A percentile compares a stretch with the other conserved stretches of the same genome.
phyloP scores from a whole-genome alignment of 2,888 invertebrate genomes.

The Pimpla rufipes region DNA sequence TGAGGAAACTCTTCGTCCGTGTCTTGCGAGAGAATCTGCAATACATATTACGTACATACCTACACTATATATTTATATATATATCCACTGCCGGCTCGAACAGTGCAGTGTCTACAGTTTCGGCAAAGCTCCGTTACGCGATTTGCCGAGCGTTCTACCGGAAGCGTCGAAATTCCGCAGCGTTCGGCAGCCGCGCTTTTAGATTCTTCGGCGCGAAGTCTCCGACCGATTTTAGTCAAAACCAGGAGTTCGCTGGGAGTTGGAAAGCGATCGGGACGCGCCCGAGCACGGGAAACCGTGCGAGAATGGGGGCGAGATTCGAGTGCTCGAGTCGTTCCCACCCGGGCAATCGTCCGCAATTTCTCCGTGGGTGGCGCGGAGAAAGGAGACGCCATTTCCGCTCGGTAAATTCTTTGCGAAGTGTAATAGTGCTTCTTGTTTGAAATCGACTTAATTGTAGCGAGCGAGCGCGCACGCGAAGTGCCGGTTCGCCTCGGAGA shows the following conservation, averaged over 20 bases:
- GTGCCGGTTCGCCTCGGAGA: not conserved
- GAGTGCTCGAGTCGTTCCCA: not conserved
- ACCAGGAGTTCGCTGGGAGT: conserved; percentile 11
- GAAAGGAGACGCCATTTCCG: conserved; percentile 14
- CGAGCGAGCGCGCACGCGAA: conserved; percentile 4
- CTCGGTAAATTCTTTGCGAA: conserved; percentile 40
- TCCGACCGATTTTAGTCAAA: conserved; percentile 4
- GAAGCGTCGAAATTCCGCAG: conserved; percentile 10
- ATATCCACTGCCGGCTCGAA: not conserved
- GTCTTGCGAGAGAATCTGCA: not conserved
- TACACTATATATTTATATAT: not conserved
- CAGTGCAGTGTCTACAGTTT: conserved; percentile 16
- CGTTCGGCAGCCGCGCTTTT: not conserved
- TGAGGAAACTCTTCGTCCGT: conserved; percentile 9
- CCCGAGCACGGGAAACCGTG: not conserved
- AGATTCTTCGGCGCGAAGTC: not conserved
- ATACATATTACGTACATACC: no score
- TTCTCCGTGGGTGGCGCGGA: not conserved
- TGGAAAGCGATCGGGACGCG: conserved; percentile 14
- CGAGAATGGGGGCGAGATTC: not conserved
- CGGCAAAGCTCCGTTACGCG: conserved; percentile 13
- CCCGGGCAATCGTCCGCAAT: conserved; percentile 5
- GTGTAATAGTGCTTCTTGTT: conserved; percentile 16
- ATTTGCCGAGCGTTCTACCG: conserved; percentile 1
- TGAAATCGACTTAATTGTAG: conserved; percentile 42